phyloP scores from a whole-genome alignment of 2,888 invertebrate species.

The Rhagonycha fulva region DNA sequence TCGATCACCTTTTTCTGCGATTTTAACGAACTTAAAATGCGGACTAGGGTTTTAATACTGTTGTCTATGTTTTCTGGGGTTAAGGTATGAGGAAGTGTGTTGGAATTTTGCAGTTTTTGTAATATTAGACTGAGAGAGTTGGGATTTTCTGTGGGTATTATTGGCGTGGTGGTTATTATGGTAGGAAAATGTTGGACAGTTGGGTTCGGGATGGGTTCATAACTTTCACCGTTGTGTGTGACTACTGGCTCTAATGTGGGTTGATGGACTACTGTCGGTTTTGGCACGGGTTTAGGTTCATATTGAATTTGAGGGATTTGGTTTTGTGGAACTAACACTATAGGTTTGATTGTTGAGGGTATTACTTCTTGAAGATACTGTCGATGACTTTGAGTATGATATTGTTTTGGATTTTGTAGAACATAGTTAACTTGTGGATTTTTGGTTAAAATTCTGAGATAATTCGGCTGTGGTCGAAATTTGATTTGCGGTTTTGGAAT shows the following conservation, averaged over 20 bases:
- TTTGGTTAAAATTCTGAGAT: slow-evolving; percentile 24
- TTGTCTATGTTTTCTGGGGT: slow-evolving; percentile 79
- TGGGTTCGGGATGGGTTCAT: slow-evolving; percentile 24
- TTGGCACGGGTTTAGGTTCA: background rate
- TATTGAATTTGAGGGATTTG: slow-evolving; percentile 9
- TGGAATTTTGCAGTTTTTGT: slow-evolving; percentile 73
- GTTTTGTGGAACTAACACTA: slow-evolving; percentile 9
- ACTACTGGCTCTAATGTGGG: slow-evolving; percentile 30
- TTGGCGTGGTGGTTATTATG: background rate
- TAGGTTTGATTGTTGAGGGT: slow-evolving; percentile 4
- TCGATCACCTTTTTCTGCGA: slow-evolving; percentile 51
- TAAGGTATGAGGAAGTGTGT: slow-evolving; percentile 75
- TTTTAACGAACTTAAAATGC: slow-evolving; percentile 73
- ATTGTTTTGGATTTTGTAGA: slow-evolving; percentile 14
- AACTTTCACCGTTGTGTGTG: slow-evolving; percentile 1
- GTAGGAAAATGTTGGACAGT: background rate
- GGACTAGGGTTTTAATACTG: slow-evolving; percentile 76
- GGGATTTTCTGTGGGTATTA: slow-evolving; percentile 38
- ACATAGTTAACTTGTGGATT: slow-evolving; percentile 14
- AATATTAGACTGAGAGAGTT: slow-evolving; percentile 62
- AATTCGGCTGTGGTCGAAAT: slow-evolving; percentile 24
- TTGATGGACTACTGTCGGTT: slow-evolving; percentile 10
- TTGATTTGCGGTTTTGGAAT: background rate
- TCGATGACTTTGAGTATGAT: slow-evolving; percentile 17
- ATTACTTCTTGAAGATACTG: slow-evolving; percentile 21